These are phyloP conservation scores for Limnephilus lunatus DNA, from an alignment of 2,888 invertebrate species.

Conservation along the genomic window DNA sequence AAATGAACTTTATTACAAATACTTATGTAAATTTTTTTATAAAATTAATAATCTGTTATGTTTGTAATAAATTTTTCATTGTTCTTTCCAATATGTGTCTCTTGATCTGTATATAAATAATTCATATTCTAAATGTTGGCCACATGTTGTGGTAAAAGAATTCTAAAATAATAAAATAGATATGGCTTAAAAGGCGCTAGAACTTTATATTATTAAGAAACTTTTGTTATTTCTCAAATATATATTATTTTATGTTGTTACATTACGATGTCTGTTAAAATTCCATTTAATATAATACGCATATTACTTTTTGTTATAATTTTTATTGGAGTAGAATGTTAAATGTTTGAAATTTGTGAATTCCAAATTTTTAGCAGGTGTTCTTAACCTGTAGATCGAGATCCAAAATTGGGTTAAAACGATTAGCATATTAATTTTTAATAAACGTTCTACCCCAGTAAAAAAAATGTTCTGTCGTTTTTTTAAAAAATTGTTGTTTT, in stretches of 20 bases:
- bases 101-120: constrained; percentile 9
- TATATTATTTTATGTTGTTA: background rate
- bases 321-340: background rate
- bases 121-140: constrained; percentile 32
- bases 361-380: background rate
- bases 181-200: constrained; percentile 14
- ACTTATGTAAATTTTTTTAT: background rate
- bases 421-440: too few relatives aligned
- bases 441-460: background rate
- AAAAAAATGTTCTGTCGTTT: background rate
- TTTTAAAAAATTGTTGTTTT: background rate
- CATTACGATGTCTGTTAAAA: background rate
- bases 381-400: too few relatives aligned
- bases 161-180: background rate
- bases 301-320: background rate
- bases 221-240: background rate
- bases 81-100: background rate
- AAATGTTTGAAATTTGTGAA: background rate
- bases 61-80: background rate
- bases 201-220: background rate
- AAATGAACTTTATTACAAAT: too few relatives aligned
- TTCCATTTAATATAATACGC: background rate
- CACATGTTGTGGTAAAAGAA: constrained; percentile 8
- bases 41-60: background rate
- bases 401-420: too few relatives aligned